These are phyloP conservation scores for Myoxocephalus aenaeus DNA, from an alignment of 2,797 vertebrate genomes.

Conservation along the genomic window DNA sequence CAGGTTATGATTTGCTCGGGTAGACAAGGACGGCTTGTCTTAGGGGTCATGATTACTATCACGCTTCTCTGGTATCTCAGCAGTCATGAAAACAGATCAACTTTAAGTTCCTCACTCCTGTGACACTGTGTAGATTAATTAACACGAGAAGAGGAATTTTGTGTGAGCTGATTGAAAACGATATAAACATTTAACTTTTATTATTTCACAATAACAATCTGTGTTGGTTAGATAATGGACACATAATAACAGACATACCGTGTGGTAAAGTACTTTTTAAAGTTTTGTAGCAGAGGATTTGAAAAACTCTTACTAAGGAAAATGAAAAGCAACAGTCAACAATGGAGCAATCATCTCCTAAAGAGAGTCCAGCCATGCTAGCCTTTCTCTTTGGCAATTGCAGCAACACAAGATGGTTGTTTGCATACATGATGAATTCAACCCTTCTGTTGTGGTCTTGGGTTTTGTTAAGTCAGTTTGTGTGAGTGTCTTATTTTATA, in stretches of 20 bases:
- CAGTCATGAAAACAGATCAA: no score
- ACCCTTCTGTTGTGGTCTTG: not conserved
- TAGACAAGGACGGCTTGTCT: not conserved
- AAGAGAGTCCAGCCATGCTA: not conserved
- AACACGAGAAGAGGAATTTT: not conserved
- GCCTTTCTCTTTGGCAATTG: not conserved
- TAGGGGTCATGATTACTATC: slow-evolving; percentile 4
- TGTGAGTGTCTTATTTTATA: no score
- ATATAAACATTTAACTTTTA: not conserved
- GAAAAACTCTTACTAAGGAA: not conserved
- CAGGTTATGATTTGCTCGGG: not conserved
- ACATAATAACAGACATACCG: not conserved
- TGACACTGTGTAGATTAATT: not conserved
- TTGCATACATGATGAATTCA: not conserved
- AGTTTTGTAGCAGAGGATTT: not conserved
- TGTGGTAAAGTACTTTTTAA: not conserved
- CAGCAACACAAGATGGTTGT: not conserved
- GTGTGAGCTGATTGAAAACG: not conserved
- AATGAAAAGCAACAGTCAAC: not conserved
- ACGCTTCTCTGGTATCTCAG: not conserved
- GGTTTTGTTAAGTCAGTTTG: no score
- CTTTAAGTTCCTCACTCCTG: not conserved
- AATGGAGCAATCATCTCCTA: not conserved
- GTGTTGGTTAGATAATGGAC: not conserved
- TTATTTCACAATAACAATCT: not conserved